These are phyloP conservation scores for Chalcosyrphus nemorum DNA, from an alignment of 2,888 invertebrate species.

Conservation along the genomic window DNA sequence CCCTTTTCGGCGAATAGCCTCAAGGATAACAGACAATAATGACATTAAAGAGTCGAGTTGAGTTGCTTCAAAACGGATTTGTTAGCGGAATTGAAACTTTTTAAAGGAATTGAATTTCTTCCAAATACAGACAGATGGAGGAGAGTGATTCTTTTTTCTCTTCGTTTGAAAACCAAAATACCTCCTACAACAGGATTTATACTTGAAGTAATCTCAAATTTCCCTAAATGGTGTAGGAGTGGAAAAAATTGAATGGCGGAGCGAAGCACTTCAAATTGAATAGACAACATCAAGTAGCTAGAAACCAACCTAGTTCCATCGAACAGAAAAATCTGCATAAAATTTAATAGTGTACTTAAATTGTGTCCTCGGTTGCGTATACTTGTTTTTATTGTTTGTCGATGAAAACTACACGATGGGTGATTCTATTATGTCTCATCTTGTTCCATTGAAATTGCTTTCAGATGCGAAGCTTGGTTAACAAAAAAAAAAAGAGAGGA, in stretches of 20 bases:
- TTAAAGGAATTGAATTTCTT: conserved; percentile 1
- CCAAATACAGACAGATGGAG: background rate
- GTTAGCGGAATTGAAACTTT: conserved; percentile 9
- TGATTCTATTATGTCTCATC: conserved; percentile 1
- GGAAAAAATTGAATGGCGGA: background rate
- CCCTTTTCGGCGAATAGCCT: background rate
- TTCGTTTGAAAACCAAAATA: too few relatives aligned
- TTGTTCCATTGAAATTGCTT: conserved; percentile 24
- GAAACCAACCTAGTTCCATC: background rate
- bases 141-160: background rate
- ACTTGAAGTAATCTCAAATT: background rate
- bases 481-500: background rate
- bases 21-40: background rate
- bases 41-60: conserved; percentile 1
- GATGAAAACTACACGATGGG: background rate
- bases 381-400: too few relatives aligned
- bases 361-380: too few relatives aligned
- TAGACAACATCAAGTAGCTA: background rate
- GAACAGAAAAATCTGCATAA: background rate
- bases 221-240: background rate
- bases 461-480: background rate
- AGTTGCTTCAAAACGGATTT: background rate
- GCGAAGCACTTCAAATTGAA: background rate
- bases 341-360: conserved; percentile 7
- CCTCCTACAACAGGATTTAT: background rate